Evolutionary conservation across 2,888 invertebrate genomes (phyloP).

Genomic region (Lasioglossum oenotherae): DNA sequence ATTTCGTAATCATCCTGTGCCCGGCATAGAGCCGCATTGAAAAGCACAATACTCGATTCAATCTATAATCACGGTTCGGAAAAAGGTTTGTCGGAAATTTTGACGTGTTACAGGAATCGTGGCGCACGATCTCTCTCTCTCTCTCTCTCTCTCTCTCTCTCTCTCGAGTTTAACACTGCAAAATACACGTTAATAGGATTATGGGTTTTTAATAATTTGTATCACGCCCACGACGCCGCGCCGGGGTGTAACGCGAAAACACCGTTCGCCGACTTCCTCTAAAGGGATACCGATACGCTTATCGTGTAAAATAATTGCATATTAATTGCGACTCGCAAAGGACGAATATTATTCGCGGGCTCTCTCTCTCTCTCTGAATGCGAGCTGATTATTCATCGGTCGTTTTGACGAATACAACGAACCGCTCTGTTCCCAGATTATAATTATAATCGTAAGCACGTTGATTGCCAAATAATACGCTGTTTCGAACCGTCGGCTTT

Average conservation of each 20-base stretch:
- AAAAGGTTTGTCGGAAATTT: background rate
- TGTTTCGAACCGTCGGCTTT: too few relatives aligned
- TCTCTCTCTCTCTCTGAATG: too few relatives aligned
- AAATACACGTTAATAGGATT: slow-evolving; percentile 5
- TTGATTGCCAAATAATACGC: background rate
- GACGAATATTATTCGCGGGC: background rate
- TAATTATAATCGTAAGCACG: background rate
- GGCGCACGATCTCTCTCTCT: background rate
- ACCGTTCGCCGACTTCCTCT: background rate
- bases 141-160: background rate
- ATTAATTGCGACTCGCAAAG: background rate
- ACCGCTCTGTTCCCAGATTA: background rate
- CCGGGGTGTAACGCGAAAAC: background rate
- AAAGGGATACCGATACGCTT: background rate
- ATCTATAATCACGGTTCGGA: background rate
- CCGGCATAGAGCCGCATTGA: background rate
- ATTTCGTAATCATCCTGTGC: slow-evolving; percentile 42
- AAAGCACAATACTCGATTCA: background rate
- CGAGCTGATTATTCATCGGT: background rate
- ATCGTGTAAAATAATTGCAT: slow-evolving; percentile 4
- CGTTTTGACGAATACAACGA: background rate
- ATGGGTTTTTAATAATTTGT: background rate
- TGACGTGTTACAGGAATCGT: background rate
- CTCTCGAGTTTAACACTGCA: background rate
- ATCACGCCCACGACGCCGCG: background rate